phyloP scores from a whole-genome alignment of 2,888 invertebrate species.

The Hydrotaea cyrtoneurina region DNA sequence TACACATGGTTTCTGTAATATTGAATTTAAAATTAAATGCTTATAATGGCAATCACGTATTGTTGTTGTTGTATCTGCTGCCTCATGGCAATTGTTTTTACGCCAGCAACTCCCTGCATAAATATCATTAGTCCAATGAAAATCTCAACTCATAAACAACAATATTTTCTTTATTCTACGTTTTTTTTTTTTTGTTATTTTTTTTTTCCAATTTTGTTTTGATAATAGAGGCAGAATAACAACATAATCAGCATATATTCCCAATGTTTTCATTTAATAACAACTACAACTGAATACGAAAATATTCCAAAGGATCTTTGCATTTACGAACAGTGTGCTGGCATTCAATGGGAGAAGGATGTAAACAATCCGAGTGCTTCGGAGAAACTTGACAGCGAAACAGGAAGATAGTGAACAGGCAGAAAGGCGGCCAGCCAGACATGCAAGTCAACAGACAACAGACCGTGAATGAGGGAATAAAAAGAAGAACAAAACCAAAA shows the following conservation, averaged over 20 bases:
- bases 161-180: background rate
- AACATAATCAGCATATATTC: conserved; percentile 25
- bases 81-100: too few species aligned
- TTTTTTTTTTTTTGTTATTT: background rate
- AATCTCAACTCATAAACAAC: conserved; percentile 14
- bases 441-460: too few species aligned
- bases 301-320: background rate
- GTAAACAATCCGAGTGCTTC: background rate
- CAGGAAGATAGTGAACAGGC: background rate
- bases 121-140: background rate
- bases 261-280: background rate
- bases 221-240: background rate
- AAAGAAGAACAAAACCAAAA: background rate
- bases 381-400: conserved; percentile 1
- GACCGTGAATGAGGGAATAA: background rate
- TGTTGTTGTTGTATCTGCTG: too few species aligned
- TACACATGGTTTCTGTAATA: too few species aligned
- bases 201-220: background rate
- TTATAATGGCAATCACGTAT: too few species aligned
- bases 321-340: background rate
- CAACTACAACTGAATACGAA: background rate
- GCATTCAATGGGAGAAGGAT: background rate
- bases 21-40: too few species aligned
- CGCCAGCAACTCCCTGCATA: background rate
- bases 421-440: background rate